phyloP scores from a whole-genome alignment of 2,888 invertebrate species.

The Spicauda simplicius region DNA sequence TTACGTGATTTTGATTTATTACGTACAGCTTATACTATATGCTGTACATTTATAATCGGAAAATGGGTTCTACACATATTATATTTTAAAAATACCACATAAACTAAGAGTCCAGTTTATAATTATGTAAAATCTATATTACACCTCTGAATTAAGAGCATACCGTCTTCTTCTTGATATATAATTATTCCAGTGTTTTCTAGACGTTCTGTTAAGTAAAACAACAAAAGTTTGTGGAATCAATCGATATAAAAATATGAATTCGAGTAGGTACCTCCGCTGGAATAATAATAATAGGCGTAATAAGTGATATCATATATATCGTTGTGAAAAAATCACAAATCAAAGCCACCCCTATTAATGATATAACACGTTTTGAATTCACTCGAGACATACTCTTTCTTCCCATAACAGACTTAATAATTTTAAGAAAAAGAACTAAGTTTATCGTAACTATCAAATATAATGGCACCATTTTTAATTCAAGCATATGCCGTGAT shows the following conservation, averaged over 20 bases:
- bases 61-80: too few relatives aligned
- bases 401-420: slow-evolving; percentile 32
- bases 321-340: slow-evolving; percentile 39
- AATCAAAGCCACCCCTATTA: slow-evolving; percentile 40
- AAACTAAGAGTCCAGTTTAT: not conserved
- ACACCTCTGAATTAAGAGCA: not conserved
- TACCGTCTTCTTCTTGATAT: slow-evolving; percentile 6
- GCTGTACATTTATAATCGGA: too few relatives aligned
- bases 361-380: slow-evolving; percentile 23
- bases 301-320: slow-evolving; percentile 1
- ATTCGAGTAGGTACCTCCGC: not conserved
- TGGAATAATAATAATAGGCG: not conserved
- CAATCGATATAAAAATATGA: not conserved
- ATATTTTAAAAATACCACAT: too few relatives aligned
- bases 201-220: slow-evolving; percentile 37
- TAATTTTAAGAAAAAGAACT: slow-evolving; percentile 34
- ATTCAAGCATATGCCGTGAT: not conserved
- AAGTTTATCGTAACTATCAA: slow-evolving; percentile 39
- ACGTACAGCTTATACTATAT: too few relatives aligned
- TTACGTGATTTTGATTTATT: too few relatives aligned
- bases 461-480: slow-evolving; percentile 21
- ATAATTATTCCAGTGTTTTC: slow-evolving; percentile 27
- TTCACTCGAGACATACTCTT: slow-evolving; percentile 25
- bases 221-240: slow-evolving; percentile 17
- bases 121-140: not conserved